A percentile compares a stretch with the other conserved stretches of the same genome.
These are phyloP conservation scores for Anthopleura sola DNA, from an alignment of 64 coral and sea anemone genomes.

Conservation along the genomic window DNA sequence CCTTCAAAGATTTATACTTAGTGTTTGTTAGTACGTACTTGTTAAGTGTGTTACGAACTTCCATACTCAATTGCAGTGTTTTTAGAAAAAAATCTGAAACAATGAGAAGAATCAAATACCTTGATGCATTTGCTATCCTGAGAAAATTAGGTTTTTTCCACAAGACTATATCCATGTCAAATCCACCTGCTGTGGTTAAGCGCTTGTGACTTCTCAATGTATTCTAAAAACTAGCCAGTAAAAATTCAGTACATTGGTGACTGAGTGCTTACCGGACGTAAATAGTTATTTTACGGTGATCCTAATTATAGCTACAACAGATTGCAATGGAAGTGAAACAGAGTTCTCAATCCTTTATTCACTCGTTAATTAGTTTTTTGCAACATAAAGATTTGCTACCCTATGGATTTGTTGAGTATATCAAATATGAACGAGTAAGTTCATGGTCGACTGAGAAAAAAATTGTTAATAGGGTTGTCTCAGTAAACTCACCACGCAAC, in stretches of 20 bases:
- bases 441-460: too few species aligned
- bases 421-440: too few species aligned
- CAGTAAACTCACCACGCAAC: too few species aligned
- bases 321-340: background rate
- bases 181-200: conserved; percentile 19
- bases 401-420: too few species aligned
- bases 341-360: background rate
- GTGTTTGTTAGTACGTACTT: background rate
- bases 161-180: background rate
- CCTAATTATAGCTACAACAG: background rate
- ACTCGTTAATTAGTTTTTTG: background rate
- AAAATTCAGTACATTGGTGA: background rate
- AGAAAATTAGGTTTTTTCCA: background rate
- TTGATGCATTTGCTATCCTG: background rate
- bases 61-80: background rate
- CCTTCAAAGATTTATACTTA: background rate
- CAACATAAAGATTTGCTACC: background rate
- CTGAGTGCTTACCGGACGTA: background rate
- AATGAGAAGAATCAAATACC: background rate
- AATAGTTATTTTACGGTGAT: background rate
- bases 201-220: background rate
- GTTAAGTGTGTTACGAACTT: background rate
- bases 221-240: background rate
- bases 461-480: too few species aligned
- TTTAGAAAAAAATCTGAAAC: background rate